Evolutionary conservation across 2,113 vertebrate species (phyloP).

Genomic region (Phodopus roborovskii): DNA sequence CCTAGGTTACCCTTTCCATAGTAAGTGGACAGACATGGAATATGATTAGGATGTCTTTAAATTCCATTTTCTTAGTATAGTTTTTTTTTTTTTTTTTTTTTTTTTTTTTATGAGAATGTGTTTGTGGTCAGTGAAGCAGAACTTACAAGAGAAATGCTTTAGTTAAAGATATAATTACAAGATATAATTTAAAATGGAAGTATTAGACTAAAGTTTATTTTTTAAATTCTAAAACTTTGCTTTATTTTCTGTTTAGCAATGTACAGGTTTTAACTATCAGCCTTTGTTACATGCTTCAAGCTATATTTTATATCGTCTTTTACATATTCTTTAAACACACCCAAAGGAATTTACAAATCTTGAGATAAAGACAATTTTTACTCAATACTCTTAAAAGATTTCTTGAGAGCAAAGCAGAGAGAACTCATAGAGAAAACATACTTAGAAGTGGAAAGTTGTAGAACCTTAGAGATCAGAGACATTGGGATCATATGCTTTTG

Average conservation of each 20-base stretch:
- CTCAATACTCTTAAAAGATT: neutral
- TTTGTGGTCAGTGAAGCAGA: neutral
- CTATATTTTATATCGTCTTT: neutral
- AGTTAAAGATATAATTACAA: constrained; percentile 27
- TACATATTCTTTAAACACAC: neutral
- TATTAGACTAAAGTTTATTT: neutral
- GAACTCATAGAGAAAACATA: neutral
- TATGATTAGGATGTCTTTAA: neutral
- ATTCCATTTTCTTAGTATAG: neutral
- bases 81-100: neutral
- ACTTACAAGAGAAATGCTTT: neutral
- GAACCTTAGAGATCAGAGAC: neutral
- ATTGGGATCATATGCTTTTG: neutral
- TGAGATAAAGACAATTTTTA: neutral
- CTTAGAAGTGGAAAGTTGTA: neutral
- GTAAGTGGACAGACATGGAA: neutral
- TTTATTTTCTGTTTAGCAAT: neutral
- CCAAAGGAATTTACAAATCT: neutral
- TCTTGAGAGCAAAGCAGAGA: neutral
- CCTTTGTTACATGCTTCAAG: neutral
- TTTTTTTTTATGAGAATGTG: neutral
- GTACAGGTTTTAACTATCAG: neutral
- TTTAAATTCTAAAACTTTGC: neutral
- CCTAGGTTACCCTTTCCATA: neutral
- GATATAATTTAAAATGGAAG: neutral